Evolutionary conservation across 2,797 vertebrate species (phyloP), one percentile per base, ranked within the genome.

Genomic region (Nannoperca australis): DNA sequence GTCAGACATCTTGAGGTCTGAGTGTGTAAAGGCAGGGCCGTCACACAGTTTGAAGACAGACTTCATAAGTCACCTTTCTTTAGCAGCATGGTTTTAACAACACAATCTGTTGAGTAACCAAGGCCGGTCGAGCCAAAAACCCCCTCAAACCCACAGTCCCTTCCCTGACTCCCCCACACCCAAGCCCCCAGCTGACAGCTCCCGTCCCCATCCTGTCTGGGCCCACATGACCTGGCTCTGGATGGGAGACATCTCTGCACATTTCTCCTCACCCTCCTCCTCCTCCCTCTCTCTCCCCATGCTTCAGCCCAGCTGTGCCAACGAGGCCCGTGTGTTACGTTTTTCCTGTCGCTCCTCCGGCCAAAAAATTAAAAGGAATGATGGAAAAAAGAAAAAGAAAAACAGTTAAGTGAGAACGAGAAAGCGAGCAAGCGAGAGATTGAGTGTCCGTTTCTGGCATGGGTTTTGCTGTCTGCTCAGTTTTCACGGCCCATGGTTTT

Each of bases 401-500:
- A 90, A 86, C 63, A 82, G 92, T 92, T 88, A 86, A 93, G 87
- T 69, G 86, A 91, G 92, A 92, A 88, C 92, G 38, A 13, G 94
- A 62, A 42, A 70, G 94, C 77, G 78, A 27, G 70, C 47, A 76
- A 80, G 94, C 85, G 53, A 78, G 85, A 56, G 85, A 78, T 83
- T 59, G 86, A 86, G 85, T 86, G 91, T 88, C 81, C 89, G 85
- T 95, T 95, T 95, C 89, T 94, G 95, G 94, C 95, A 91, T 44
- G 89, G 92, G 88, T 96, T 94, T 93, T 93, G 92, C 92, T 92
- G 93, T 95, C 93, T 94, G 94, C 85, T 90, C 85, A 91, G 91
- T 92, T 94, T 94, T 94, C 92, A 93, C 81, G 91, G 90, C 70
- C 85, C 78, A 49, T 76, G 86, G 89, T 94, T 93, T 94, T 94